Evolutionary conservation across 2,888 invertebrate genomes (phyloP).

Genomic region (Cerceris ruficornis): DNA sequence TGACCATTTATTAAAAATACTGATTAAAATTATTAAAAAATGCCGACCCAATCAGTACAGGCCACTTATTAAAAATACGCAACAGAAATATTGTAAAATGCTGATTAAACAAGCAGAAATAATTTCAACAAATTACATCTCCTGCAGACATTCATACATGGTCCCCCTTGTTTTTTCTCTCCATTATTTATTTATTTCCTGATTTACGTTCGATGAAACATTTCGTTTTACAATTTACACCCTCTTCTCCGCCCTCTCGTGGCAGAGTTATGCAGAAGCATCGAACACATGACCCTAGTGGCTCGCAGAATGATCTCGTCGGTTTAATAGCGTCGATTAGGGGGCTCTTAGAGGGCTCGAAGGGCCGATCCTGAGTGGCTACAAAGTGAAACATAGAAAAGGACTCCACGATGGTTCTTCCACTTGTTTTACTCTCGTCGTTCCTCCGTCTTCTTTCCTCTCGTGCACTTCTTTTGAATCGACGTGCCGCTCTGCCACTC

Average conservation of each 20-base stretch:
- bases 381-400: slow-evolving; percentile 64
- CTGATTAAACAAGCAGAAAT: not conserved
- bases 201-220: not conserved
- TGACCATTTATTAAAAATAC: not conserved
- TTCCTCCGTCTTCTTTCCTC: slow-evolving; percentile 2
- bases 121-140: too few species aligned
- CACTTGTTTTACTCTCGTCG: slow-evolving; percentile 1
- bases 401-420: slow-evolving; percentile 10
- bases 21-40: not conserved
- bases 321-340: slow-evolving; percentile 77
- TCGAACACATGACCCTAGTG: slow-evolving; percentile 38
- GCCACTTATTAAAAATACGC: too few species aligned
- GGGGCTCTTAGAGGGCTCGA: slow-evolving; percentile 71
- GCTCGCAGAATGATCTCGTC: slow-evolving; percentile 57
- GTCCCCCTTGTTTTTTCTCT: too few species aligned
- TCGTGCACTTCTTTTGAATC: slow-evolving; percentile 11
- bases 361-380: slow-evolving; percentile 66
- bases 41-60: not conserved
- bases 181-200: not conserved
- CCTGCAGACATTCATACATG: too few species aligned
- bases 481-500: slow-evolving; percentile 20
- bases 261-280: slow-evolving; percentile 58
- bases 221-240: slow-evolving; percentile 42
- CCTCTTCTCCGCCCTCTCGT: slow-evolving; percentile 28
- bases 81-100: too few species aligned